A percentile compares a stretch with the other conserved stretches of the same genome.
Evolutionary conservation across 2,888 invertebrate species (phyloP).

Genomic region (Xylota sylvarum): DNA sequence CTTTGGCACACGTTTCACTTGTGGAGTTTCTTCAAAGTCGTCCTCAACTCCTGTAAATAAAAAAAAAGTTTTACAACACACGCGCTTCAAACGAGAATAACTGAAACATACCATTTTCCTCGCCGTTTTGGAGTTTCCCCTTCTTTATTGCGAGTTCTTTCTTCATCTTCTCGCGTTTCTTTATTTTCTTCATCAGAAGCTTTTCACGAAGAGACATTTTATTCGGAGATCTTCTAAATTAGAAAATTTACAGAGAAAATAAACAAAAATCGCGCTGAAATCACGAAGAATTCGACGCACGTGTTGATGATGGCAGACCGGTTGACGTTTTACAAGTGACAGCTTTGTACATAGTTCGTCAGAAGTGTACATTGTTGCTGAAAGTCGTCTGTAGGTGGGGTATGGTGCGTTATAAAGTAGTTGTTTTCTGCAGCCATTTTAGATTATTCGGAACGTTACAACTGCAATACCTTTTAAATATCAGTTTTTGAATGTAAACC

Average conservation of each 20-base stretch:
- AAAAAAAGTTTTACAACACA: not conserved
- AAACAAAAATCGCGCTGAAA: constrained; percentile 50
- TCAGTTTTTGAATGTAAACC: not conserved
- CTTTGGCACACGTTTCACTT: constrained; percentile 77
- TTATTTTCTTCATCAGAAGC: constrained; percentile 91
- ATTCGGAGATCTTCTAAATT: not conserved
- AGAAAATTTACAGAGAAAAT: constrained; percentile 22
- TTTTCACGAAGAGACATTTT: constrained; percentile 86
- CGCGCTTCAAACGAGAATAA: not conserved
- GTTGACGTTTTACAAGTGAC: constrained; percentile 47
- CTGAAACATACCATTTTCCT: constrained; percentile 38
- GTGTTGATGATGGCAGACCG: constrained; percentile 27
- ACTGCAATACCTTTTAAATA: constrained; percentile 2
- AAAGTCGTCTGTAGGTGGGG: constrained; percentile 21
- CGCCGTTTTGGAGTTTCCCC: constrained; percentile 81
- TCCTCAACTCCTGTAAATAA: constrained; percentile 78
- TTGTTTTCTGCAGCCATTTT: not conserved
- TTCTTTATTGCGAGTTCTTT: constrained; percentile 88
- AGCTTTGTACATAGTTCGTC: constrained; percentile 1
- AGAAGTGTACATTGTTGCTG: constrained; percentile 30
- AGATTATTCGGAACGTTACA: not conserved
- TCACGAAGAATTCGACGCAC: constrained; percentile 31
- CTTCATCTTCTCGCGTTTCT: constrained; percentile 91
- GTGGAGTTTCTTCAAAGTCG: constrained; percentile 80
- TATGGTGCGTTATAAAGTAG: not conserved